These are phyloP conservation scores for Lates japonicus DNA, from an alignment of 2,797 vertebrate species.

Conservation along the genomic window DNA sequence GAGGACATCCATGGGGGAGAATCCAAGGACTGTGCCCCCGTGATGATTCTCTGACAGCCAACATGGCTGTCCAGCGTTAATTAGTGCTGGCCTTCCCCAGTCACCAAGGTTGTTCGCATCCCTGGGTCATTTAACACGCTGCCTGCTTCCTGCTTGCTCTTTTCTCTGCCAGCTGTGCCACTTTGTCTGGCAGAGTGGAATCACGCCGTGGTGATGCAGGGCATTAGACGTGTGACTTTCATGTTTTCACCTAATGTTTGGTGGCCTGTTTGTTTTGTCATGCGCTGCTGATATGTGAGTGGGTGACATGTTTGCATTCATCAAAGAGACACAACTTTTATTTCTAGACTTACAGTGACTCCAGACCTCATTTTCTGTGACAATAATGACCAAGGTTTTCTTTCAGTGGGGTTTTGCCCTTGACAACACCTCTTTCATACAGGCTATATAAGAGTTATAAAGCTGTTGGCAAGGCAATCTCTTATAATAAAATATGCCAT, in stretches of 20 bases:
- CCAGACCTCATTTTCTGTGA: slow-evolving; percentile 57
- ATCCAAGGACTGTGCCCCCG: slow-evolving; percentile 76
- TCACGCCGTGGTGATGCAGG: slow-evolving; percentile 64
- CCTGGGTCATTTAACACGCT: slow-evolving; percentile 85
- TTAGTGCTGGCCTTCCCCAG: slow-evolving; percentile 87
- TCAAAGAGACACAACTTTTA: slow-evolving; percentile 44
- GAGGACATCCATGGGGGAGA: slow-evolving; percentile 76
- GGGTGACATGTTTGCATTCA: slow-evolving; percentile 44
- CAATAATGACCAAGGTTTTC: slow-evolving; percentile 69
- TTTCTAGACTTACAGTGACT: slow-evolving; percentile 58
- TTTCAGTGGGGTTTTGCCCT: slow-evolving; percentile 74
- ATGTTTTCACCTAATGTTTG: slow-evolving; percentile 69
- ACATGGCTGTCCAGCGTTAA: slow-evolving; percentile 80
- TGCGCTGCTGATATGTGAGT: slow-evolving; percentile 45
- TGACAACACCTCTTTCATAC: slow-evolving; percentile 71
- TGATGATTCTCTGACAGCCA: slow-evolving; percentile 76
- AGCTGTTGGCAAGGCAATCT: slow-evolving; percentile 60
- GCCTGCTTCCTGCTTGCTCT: slow-evolving; percentile 84
- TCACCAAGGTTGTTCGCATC: slow-evolving; percentile 87
- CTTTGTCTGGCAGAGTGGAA: slow-evolving; percentile 80
- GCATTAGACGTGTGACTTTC: slow-evolving; percentile 79
- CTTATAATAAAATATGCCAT: slow-evolving; percentile 64
- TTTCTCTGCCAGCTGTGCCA: slow-evolving; percentile 88
- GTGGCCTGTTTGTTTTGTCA: slow-evolving; percentile 73
- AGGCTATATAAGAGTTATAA: slow-evolving; percentile 60